Evolutionary conservation across 2,113 vertebrate genomes (phyloP), one percentile per base, ranked within the genome.

Genomic region (Colinus virginianus): DNA sequence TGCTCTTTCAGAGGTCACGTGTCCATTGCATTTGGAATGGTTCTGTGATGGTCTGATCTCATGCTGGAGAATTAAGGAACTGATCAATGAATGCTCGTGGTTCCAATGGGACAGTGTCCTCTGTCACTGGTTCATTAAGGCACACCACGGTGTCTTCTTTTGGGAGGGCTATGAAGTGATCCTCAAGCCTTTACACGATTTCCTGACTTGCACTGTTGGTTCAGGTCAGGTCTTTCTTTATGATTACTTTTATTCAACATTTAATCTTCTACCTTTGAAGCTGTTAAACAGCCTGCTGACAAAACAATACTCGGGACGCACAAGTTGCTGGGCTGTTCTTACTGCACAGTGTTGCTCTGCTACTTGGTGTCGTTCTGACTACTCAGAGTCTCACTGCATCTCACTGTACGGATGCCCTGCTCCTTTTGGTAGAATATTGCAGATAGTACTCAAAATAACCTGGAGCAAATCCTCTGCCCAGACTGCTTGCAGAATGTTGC

Each of bases 201-300:
- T 96, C 75, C 38, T 92, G 55, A 12, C 20, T 80, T 83, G 55
- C 43, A 66, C 90, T 91, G 36, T 87, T 78, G 26, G 46, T 78
- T 86, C 49, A 51, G 59, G 32, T 93, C 42, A 58, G 55, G 13
- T 49, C 1, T 42, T 56, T 76, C 49, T 20, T 56, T n/a, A n/a
- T 17, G 10, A 17, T 32, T 56, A 56, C 26, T 16, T 45, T 43
- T 16, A 34, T n/a, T 34, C 43, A 43, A 64, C 30, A 63, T 87
- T 74, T 86, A 40, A 67, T 92, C 94, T 94, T 36, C 40, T 93
- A 20, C 56, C 32, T 84, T 87, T 67, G 64, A 67, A 91, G 38
- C 45, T 4, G 12, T 74, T 51, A n/a, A 2, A 20, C 26, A 21
- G 26, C 25, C 2, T 4, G 14, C 4, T 30, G 72, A 59, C 62